Evolutionary conservation across 1,140 invertebrate genomes (phyloP).

Genomic region (Bombus terrestris): DNA sequence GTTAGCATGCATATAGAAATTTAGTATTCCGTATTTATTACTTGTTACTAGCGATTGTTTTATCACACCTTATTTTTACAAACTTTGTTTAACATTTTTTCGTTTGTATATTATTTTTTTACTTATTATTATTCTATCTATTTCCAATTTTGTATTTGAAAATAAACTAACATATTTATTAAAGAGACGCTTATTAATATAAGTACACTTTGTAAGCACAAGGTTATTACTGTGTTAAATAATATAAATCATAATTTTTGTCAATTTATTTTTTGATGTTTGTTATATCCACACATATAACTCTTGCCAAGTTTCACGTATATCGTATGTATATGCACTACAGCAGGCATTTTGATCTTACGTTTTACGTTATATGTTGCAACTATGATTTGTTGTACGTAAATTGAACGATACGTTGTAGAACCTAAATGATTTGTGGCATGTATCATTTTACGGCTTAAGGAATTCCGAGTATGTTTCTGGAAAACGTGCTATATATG

Average conservation of each 20-base stretch:
- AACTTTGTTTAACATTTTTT: background rate
- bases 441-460: background rate
- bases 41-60: background rate
- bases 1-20: slow-evolving; percentile 21
- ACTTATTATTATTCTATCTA: too few species aligned
- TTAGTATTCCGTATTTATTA: background rate
- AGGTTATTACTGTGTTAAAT: background rate
- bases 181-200: background rate
- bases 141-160: background rate
- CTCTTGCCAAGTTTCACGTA: background rate
- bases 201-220: background rate
- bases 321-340: background rate
- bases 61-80: background rate
- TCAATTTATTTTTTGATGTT: background rate
- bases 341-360: slow-evolving; percentile 25
- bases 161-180: background rate
- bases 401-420: background rate
- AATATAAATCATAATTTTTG: background rate
- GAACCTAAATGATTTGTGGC: background rate
- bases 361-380: slow-evolving; percentile 1
- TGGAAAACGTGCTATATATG: background rate
- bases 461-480: background rate
- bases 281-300: background rate
- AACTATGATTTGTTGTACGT: background rate
- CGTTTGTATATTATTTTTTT: too few species aligned